Conservation (phyloP, 2,797 vertebrate genomes). For the Okamejei kenojei region DNA sequence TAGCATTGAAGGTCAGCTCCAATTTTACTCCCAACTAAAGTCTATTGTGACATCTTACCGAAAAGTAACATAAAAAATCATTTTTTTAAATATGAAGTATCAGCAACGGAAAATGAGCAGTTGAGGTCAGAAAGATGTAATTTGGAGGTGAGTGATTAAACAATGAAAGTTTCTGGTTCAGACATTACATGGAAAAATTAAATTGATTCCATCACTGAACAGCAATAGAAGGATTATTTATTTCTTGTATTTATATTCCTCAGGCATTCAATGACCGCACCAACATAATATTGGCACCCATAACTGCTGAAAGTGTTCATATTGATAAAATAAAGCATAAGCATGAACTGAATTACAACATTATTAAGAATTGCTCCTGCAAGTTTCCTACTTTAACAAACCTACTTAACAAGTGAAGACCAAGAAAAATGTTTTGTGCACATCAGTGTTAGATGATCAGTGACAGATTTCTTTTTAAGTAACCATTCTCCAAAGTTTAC, state of each 20-base stretch:
- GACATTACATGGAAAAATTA: background rate
- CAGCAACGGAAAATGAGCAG: background rate
- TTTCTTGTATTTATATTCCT: background rate
- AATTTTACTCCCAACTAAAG: background rate
- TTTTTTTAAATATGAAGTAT: background rate
- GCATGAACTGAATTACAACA: background rate
- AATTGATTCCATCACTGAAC: background rate
- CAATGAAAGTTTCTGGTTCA: background rate
- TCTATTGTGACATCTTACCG: background rate
- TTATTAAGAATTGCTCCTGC: background rate
- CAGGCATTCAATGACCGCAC: background rate
- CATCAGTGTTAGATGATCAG: too few relatives aligned
- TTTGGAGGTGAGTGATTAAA: background rate
- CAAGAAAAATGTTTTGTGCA: too few relatives aligned
- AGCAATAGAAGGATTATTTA: background rate
- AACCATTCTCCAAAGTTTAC: too few relatives aligned
- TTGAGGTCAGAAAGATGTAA: background rate
- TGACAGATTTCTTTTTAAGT: too few relatives aligned
- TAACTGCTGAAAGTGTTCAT: background rate
- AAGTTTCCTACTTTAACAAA: background rate
- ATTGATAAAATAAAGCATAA: background rate
- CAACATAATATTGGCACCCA: background rate
- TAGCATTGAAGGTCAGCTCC: background rate
- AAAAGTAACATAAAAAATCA: background rate
- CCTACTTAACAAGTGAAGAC: background rate